Percentiles rank a stretch among this genome's conserved stretches.
Conservation (phyloP, 2,797 vertebrate genomes). For the Oophaga sylvatica region DNA sequence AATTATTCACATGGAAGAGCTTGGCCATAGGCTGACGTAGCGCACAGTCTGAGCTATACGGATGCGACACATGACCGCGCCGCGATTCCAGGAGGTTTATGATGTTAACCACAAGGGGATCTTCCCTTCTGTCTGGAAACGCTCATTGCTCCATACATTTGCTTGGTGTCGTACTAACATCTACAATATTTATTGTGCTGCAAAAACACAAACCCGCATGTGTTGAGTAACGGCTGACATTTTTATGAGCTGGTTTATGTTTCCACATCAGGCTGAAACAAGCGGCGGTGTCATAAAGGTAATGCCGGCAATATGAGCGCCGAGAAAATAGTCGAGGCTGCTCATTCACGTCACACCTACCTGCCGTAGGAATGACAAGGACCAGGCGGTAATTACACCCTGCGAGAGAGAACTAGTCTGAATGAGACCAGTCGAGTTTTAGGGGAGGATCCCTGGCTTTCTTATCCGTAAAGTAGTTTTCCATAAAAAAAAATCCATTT, state of each 20-base stretch:
- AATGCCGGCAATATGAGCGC: not conserved
- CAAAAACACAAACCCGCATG: conserved; percentile 16
- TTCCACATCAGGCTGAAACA: not conserved
- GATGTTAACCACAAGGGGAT: not conserved
- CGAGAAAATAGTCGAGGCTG: not conserved
- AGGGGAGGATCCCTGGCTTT: too few relatives aligned
- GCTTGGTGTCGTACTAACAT: not conserved
- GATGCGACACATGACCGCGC: too few relatives aligned
- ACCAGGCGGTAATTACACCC: not conserved
- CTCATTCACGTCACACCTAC: not conserved
- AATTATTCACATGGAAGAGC: not conserved
- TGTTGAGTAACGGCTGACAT: conserved; percentile 1
- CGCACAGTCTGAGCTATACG: not conserved
- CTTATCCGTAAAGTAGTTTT: too few relatives aligned
- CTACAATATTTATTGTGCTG: not conserved
- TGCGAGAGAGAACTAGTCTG: too few relatives aligned
- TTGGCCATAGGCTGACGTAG: not conserved
- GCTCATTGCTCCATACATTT: not conserved
- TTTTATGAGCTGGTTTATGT: conserved; percentile 35
- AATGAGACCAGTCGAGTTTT: not conserved
- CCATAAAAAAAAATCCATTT: too few relatives aligned
- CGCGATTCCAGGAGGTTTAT: not conserved
- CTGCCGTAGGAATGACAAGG: not conserved
- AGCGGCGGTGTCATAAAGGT: conserved; percentile 9
- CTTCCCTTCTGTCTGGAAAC: not conserved